These are phyloP conservation scores for Callithrix jacchus DNA, from an alignment of 2,113 vertebrate species.

Conservation along the genomic window DNA sequence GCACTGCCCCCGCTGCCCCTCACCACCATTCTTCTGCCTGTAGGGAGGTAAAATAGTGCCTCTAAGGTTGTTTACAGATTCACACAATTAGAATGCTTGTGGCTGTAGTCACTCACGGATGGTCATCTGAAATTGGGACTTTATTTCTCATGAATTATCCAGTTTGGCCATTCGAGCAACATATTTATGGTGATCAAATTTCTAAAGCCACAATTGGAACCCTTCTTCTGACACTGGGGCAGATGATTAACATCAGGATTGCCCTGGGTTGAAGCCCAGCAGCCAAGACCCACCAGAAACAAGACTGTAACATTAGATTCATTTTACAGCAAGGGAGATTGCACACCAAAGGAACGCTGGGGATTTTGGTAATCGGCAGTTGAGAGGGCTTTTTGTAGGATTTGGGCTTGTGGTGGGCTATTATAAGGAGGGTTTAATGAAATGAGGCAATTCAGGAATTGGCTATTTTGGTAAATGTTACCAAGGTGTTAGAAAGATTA, in stretches of 20 bases:
- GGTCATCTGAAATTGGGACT: not conserved
- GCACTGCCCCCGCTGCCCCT: no score
- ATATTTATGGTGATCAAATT: not conserved
- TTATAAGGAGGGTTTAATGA: not conserved
- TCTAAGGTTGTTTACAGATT: not conserved
- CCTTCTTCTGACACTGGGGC: not conserved
- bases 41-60: not conserved
- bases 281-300: not conserved
- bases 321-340: not conserved
- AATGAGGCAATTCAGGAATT: not conserved
- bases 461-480: not conserved
- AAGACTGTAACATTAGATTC: not conserved
- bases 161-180: not conserved
- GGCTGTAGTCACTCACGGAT: not conserved
- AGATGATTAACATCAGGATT: not conserved
- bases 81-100: not conserved
- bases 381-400: not conserved
- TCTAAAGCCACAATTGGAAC: not conserved
- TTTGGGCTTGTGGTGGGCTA: not conserved
- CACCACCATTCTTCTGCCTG: not conserved
- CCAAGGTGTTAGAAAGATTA: not conserved
- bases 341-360: not conserved
- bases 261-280: not conserved
- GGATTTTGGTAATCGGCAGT: not conserved
- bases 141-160: not conserved